phyloP scores from a whole-genome alignment of 2,888 invertebrate species.

The Tachina lurida region DNA sequence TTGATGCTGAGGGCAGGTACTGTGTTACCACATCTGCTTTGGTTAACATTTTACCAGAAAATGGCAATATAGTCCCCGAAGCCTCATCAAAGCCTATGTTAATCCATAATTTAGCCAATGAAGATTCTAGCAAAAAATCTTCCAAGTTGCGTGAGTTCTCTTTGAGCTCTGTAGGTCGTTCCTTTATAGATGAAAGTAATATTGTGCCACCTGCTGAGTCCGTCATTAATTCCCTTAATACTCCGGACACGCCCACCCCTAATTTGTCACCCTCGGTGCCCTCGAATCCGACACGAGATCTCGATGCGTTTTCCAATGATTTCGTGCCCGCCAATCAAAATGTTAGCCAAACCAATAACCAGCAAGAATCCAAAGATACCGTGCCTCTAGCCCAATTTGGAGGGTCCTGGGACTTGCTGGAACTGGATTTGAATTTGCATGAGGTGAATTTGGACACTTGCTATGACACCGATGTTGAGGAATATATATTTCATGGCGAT shows the following conservation, averaged over 20 bases:
- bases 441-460: slow-evolving; percentile 86
- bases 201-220: slow-evolving; percentile 67
- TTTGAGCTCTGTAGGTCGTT: slow-evolving; percentile 82
- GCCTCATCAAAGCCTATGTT: not conserved
- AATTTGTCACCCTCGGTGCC: slow-evolving; percentile 84
- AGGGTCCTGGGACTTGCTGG: slow-evolving; percentile 86
- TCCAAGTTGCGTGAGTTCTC: slow-evolving; percentile 81
- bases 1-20: slow-evolving; percentile 67
- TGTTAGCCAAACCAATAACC: slow-evolving; percentile 1
- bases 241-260: slow-evolving; percentile 87
- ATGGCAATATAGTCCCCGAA: slow-evolving; percentile 36
- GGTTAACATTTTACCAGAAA: slow-evolving; percentile 55
- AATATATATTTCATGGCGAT: slow-evolving; percentile 85
- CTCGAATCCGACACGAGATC: slow-evolving; percentile 78
- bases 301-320: slow-evolving; percentile 86
- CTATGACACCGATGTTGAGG: slow-evolving; percentile 86
- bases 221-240: slow-evolving; percentile 81
- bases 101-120: not conserved
- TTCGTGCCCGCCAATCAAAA: slow-evolving; percentile 82
- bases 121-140: slow-evolving; percentile 51
- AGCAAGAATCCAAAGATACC: slow-evolving; percentile 17
- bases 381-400: slow-evolving; percentile 83
- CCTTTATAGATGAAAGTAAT: slow-evolving; percentile 81
- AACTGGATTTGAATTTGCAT: slow-evolving; percentile 86
- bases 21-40: slow-evolving; percentile 64